Evolutionary conservation across 2,888 invertebrate genomes (phyloP).

Genomic region (Apotomis betuletana): DNA sequence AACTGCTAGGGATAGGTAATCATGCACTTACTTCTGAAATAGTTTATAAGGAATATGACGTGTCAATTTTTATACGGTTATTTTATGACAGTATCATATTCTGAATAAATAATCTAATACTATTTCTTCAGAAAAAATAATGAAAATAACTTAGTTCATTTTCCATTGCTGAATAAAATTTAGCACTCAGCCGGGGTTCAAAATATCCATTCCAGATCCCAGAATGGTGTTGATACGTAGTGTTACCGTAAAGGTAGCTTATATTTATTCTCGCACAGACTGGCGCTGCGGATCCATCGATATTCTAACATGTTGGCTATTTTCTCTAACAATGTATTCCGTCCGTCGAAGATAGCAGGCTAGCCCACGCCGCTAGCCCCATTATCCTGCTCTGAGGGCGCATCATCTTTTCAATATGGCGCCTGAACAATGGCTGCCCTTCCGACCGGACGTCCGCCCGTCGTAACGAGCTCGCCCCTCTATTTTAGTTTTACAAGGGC

Average conservation of each 20-base stretch:
- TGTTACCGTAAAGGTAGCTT: conserved; percentile 28
- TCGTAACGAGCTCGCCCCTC: conserved; percentile 67
- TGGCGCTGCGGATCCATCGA: conserved; percentile 29
- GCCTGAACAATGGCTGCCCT: conserved; percentile 71
- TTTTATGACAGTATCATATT: no score
- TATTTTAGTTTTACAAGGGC: conserved; percentile 54
- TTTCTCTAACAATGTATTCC: conserved; percentile 50
- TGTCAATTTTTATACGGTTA: no score
- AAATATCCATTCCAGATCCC: conserved; percentile 1
- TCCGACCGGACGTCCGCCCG: conserved; percentile 72
- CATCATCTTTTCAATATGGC: conserved; percentile 79
- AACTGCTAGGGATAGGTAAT: no score
- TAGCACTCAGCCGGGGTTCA: background rate
- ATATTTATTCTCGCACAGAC: conserved; percentile 26
- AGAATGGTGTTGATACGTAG: background rate
- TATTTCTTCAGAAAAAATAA: background rate
- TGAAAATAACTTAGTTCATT: background rate
- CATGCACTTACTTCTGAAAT: no score
- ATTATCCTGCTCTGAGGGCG: conserved; percentile 68
- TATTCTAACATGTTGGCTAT: conserved; percentile 51
- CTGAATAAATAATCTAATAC: no score
- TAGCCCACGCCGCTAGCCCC: conserved; percentile 45
- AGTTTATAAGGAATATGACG: no score
- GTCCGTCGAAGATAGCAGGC: conserved; percentile 36
- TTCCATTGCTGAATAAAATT: conserved; percentile 1